A percentile compares a stretch with the other conserved stretches of the same genome.
Conservation (phyloP, 1,140 invertebrate genomes). For the Nasonia longicornis region DNA sequence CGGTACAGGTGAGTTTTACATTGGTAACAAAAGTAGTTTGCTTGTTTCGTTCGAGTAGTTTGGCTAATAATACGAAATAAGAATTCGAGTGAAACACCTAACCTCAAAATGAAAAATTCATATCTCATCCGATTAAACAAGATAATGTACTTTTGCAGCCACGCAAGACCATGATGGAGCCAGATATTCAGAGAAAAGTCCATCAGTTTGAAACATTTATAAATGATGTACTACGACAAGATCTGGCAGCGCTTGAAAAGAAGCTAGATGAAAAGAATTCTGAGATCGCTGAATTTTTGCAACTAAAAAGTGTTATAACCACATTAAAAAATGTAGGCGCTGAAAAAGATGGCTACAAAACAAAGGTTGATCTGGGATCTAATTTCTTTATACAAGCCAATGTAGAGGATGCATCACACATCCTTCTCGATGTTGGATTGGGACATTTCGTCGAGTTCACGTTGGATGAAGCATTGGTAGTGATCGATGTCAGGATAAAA, state of each 20-base stretch:
- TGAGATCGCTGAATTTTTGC: slow-evolving; percentile 81
- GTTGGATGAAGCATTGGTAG: slow-evolving; percentile 76
- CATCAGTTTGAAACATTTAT: slow-evolving; percentile 72
- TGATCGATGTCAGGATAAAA: slow-evolving; percentile 78
- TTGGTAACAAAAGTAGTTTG: neutral
- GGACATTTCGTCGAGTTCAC: slow-evolving; percentile 82
- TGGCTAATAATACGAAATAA: neutral
- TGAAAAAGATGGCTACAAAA: slow-evolving; percentile 76
- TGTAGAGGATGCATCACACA: slow-evolving; percentile 76
- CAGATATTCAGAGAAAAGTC: slow-evolving; percentile 61
- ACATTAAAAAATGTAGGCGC: slow-evolving; percentile 57
- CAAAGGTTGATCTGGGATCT: slow-evolving; percentile 83
- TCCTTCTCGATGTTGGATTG: slow-evolving; percentile 82
- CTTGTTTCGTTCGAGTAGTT: neutral
- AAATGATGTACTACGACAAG: slow-evolving; percentile 77
- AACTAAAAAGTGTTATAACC: slow-evolving; percentile 76
- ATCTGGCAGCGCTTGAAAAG: slow-evolving; percentile 72
- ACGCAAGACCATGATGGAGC: slow-evolving; percentile 52
- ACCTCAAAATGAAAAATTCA: neutral
- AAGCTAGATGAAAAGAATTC: slow-evolving; percentile 74
- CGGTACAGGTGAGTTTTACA: neutral
- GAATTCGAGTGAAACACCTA: neutral
- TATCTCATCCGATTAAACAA: neutral
- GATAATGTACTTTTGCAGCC: neutral
- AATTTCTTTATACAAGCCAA: slow-evolving; percentile 81